These are phyloP conservation scores for Phymanthus crucifer DNA, from an alignment of 92 coral and sea anemone species.

Conservation along the genomic window DNA sequence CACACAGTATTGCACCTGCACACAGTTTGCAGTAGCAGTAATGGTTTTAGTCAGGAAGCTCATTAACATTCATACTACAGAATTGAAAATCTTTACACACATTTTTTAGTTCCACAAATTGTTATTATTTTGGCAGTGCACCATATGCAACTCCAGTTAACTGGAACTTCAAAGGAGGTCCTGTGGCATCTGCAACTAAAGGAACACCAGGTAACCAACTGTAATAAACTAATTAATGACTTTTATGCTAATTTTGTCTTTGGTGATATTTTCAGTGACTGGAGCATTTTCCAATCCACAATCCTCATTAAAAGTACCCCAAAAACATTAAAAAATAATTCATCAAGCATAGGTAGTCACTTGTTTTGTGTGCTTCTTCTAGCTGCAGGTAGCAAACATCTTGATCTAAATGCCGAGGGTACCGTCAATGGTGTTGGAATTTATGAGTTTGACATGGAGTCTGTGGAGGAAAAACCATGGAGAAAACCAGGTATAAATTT, in stretches of 20 bases:
- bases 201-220: constrained; percentile 62
- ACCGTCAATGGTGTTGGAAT: constrained; percentile 94
- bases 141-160: constrained; percentile 92
- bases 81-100: background rate
- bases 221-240: background rate
- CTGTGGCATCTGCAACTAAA: constrained; percentile 64
- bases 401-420: constrained; percentile 92
- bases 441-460: constrained; percentile 93
- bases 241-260: background rate
- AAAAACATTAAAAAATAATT: no score
- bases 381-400: constrained; percentile 64
- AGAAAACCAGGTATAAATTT: constrained; percentile 85
- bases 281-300: no score
- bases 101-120: background rate
- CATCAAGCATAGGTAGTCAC: background rate
- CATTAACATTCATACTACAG: no score
- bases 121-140: constrained; percentile 42
- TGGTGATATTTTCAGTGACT: background rate
- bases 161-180: constrained; percentile 93
- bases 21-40: no score
- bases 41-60: no score
- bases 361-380: background rate
- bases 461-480: constrained; percentile 98
- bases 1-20: no score
- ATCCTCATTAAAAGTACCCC: no score